Conservation (phyloP, 2,113 vertebrate genomes). For the Micronisus gabar region DNA sequence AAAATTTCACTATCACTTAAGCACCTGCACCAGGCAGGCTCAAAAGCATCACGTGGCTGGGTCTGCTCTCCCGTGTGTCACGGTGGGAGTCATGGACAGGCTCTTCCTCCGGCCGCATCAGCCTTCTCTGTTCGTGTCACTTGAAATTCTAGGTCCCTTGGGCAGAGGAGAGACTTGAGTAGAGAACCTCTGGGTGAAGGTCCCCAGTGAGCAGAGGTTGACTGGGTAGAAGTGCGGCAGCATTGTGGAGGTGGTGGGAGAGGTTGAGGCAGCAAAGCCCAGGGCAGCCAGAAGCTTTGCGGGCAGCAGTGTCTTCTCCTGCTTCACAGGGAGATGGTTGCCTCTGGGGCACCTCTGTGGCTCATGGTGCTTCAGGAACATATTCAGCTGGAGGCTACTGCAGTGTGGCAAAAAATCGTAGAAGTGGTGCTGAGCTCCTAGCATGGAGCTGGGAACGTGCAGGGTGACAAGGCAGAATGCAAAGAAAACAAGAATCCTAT, state of each 20-base stretch:
- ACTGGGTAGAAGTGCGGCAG: background rate
- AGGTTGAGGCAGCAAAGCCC: background rate
- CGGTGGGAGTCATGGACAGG: fast-evolving
- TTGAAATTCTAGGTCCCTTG: background rate
- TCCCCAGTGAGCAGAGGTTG: background rate
- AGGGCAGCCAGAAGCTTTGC: background rate
- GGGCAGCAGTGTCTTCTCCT: background rate
- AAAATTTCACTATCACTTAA: background rate
- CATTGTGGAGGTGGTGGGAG: background rate
- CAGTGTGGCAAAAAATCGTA: background rate
- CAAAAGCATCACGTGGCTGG: fast-evolving
- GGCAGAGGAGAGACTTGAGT: background rate
- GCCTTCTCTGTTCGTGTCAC: background rate
- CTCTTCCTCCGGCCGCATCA: background rate
- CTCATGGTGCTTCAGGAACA: background rate
- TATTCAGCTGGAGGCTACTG: background rate
- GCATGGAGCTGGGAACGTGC: background rate
- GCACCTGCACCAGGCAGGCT: background rate
- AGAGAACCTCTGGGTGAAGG: background rate
- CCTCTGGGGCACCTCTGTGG: background rate
- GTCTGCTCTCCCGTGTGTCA: background rate
- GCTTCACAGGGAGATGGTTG: background rate
- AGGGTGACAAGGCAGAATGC: background rate
- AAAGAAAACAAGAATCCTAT: background rate
- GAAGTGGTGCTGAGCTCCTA: background rate